Base-by-base conservation (phyloP, 1,140 invertebrate species). In the Anadara kagoshimensis region DNA sequence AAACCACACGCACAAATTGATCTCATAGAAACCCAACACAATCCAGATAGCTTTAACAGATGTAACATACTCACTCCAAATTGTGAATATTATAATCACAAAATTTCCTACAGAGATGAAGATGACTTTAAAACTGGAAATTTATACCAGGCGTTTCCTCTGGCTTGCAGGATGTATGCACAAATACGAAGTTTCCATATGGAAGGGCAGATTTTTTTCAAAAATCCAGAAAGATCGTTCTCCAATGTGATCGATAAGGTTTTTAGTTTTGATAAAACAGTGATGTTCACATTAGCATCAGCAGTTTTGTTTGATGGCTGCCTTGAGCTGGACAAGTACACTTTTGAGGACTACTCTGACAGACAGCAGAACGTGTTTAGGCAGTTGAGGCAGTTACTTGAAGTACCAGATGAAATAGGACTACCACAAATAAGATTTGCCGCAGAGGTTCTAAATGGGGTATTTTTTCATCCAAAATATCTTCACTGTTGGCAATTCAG, bases 281-380 rank as follows among this genome's bases (percentile, higher is more conserved):
- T 75, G n/a, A 62, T 69, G 56, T 66, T 66, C 24, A 70, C 67
- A 3, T 18, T 75, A 11, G 73, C 73, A 4, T 49, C 51, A 26
- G 73, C 57, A 14, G 49, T 65, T n/a, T 41, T 75, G 36, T 75
- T 75, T 58, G 73, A 75, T 62, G 73, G 73, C 8, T 66, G 47
- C 22, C 56, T 75, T 24, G 68, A 75, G 24, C 68, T 75, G n/a
- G 73, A 75, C 18, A 75, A 70, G 44, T 53, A 61, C 26, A 56
- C 44, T 7, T 75, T 75, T 70, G 73, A 75, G 61, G 62, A 75
- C 36, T 75, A 66, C 54, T 67, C 61, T 51, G 73, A 70, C 36
- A 66, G 54, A 45, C 44, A 69, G n/a, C 73, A 75, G 26, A 69
- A 70, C 24, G 67, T 75, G 12, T 66, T 75, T 36, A 64, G 49